Conservation (phyloP, 1,140 invertebrate genomes). For the Charaxes varanes region DNA sequence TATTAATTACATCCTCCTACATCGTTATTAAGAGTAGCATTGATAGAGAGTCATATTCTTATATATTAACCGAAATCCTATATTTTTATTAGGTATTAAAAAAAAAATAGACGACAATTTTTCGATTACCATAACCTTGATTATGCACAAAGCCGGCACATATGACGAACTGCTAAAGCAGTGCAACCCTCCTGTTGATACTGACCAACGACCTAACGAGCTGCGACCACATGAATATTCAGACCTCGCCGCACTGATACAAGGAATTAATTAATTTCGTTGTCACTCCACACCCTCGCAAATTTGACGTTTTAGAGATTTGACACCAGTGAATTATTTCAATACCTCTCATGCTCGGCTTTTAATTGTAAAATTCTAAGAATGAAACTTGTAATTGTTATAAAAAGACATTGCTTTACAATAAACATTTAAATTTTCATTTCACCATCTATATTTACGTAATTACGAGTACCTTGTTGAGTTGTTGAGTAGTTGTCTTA, state of each 20-base stretch:
- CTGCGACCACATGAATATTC: slow-evolving; percentile 58
- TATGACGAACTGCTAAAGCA: slow-evolving; percentile 24
- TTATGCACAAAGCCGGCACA: slow-evolving; percentile 13
- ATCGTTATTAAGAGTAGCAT: too few species aligned
- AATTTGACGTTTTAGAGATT: slow-evolving; percentile 12
- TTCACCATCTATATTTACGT: too few species aligned
- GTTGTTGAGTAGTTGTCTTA: too few species aligned
- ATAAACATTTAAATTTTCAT: too few species aligned
- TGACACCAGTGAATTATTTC: slow-evolving; percentile 5
- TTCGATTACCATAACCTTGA: slow-evolving; percentile 8
- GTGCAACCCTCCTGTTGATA: slow-evolving; percentile 44
- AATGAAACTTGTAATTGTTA: neutral
- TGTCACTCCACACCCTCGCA: slow-evolving; percentile 21
- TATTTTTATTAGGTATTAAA: too few species aligned
- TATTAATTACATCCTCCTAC: too few species aligned
- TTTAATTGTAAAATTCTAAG: neutral
- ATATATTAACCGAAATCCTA: too few species aligned
- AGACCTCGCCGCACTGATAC: slow-evolving; percentile 27
- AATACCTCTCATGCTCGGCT: slow-evolving; percentile 4
- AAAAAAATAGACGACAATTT: too few species aligned
- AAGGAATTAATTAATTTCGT: slow-evolving; percentile 50
- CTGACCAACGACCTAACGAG: slow-evolving; percentile 62
- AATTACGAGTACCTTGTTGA: too few species aligned
- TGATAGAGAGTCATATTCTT: too few species aligned
- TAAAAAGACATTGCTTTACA: neutral